Conservation (phyloP, 2,113 vertebrate genomes). For the Rhinopomastus cyanomelas region DNA sequence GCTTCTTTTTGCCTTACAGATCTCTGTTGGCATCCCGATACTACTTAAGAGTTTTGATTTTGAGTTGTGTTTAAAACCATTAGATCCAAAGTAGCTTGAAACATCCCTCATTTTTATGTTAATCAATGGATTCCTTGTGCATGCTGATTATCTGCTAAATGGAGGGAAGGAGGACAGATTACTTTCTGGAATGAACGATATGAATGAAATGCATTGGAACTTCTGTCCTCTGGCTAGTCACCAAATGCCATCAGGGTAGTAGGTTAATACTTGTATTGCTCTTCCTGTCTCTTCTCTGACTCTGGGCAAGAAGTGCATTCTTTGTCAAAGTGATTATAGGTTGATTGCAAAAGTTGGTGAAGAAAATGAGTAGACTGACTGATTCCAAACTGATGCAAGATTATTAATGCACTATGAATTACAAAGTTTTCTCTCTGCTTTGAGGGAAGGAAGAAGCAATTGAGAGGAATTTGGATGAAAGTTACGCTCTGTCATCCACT, state of each 20-base stretch:
- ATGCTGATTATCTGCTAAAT: background rate
- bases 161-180: background rate
- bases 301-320: background rate
- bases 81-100: background rate
- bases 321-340: background rate
- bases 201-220: rapidly evolving
- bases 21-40: rapidly evolving
- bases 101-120: background rate
- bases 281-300: background rate
- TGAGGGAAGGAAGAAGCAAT: background rate
- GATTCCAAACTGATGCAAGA: background rate
- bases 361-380: background rate
- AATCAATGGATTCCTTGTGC: background rate
- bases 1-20: background rate
- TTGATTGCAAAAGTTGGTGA: background rate
- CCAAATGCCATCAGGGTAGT: background rate
- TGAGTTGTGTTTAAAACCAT: background rate
- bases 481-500: background rate
- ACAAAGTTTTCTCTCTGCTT: conserved; percentile 13
- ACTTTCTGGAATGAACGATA: background rate
- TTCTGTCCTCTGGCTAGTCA: background rate
- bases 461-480: conserved; percentile 16
- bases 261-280: background rate
- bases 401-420: conserved; percentile 9
- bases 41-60: background rate